Evolutionary conservation across 2,888 invertebrate species (phyloP).

Genomic region (Acronicta alni): DNA sequence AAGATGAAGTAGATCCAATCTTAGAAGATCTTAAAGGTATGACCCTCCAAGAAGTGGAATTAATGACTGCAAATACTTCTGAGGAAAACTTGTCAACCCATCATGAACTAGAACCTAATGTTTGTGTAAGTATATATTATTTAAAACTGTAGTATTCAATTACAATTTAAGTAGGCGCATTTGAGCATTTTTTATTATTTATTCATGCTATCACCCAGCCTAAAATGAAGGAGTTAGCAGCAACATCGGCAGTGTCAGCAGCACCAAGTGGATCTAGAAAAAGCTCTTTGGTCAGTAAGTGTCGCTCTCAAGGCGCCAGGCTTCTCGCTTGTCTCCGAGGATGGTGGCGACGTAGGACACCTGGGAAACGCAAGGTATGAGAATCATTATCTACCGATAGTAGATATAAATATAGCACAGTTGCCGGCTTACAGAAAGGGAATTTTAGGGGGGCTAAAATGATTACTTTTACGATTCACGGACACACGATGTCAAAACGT

Average conservation of each 20-base stretch:
- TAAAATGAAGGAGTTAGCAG: conserved; percentile 60
- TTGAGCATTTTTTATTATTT: neutral
- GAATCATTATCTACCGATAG: neutral
- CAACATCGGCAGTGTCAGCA: conserved; percentile 66
- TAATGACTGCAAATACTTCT: conserved; percentile 69
- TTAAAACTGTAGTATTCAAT: too few relatives aligned
- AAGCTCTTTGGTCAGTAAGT: conserved; percentile 72
- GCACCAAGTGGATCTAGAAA: conserved; percentile 68
- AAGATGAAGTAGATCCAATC: conserved; percentile 73
- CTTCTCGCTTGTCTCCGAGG: conserved; percentile 78
- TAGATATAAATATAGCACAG: too few relatives aligned
- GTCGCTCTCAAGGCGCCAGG: conserved; percentile 77
- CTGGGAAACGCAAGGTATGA: conserved; percentile 74
- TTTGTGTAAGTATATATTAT: conserved; percentile 46
- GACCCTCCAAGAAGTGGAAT: conserved; percentile 78
- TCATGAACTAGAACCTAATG: conserved; percentile 29
- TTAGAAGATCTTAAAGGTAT: conserved; percentile 77
- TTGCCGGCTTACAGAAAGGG: too few relatives aligned
- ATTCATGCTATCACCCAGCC: conserved; percentile 25
- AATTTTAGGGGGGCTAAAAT: too few relatives aligned
- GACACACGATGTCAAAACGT: too few relatives aligned
- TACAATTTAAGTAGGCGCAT: neutral
- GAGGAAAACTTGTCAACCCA: conserved; percentile 54
- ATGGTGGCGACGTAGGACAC: conserved; percentile 80
- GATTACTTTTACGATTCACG: too few relatives aligned